These are phyloP conservation scores for Pygocentrus nattereri DNA, from an alignment of 2,797 vertebrate genomes.

Conservation along the genomic window DNA sequence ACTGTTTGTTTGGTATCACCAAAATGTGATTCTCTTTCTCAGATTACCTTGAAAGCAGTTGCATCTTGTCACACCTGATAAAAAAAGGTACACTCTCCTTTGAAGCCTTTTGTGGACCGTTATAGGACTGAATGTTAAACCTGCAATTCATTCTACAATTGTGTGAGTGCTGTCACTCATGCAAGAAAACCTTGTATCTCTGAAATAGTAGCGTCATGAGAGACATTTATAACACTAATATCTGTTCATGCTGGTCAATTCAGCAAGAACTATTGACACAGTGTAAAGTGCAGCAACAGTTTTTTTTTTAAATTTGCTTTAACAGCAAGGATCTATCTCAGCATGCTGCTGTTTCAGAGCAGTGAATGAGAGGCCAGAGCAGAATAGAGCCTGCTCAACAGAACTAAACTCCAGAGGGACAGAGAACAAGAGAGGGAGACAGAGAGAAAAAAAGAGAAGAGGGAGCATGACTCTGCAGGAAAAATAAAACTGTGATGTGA, in stretches of 20 bases:
- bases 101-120: no score
- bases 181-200: no score
- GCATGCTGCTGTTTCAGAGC: slow-evolving; percentile 23
- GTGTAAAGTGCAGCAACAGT: not conserved
- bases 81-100: not conserved
- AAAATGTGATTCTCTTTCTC: slow-evolving; percentile 40
- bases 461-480: slow-evolving; percentile 39
- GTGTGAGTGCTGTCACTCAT: no score
- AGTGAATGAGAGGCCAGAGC: slow-evolving; percentile 9
- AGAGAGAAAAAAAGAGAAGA: slow-evolving; percentile 17
- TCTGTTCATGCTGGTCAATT: no score
- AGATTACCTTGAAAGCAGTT: slow-evolving; percentile 35
- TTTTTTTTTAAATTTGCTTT: not conserved
- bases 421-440: slow-evolving; percentile 23
- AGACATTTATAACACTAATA: no score
- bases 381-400: slow-evolving; percentile 20
- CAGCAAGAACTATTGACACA: not conserved
- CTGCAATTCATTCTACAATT: no score
- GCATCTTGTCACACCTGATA: not conserved
- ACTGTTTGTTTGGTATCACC: slow-evolving; percentile 34
- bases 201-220: no score
- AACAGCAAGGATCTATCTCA: not conserved
- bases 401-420: slow-evolving; percentile 23
- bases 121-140: no score
- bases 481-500: slow-evolving; percentile 22